Percentiles rank a stretch among this genome's conserved stretches.
Evolutionary conservation across 2,888 invertebrate genomes (phyloP).

Genomic region (Dasypogon diadema): DNA sequence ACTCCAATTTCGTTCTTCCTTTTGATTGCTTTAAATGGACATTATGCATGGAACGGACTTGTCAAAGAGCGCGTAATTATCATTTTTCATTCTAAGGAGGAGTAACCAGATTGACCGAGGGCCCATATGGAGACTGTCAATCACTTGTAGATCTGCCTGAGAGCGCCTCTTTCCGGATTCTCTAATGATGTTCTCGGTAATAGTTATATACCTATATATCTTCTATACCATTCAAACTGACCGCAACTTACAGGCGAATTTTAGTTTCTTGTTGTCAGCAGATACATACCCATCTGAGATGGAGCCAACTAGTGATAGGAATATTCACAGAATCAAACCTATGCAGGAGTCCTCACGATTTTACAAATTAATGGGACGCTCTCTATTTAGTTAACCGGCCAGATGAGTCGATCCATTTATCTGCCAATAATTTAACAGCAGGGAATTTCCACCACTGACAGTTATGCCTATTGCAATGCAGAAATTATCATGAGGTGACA

Average conservation of each 20-base stretch:
- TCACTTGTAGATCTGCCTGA: constrained; percentile 5
- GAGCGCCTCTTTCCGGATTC: constrained; percentile 41
- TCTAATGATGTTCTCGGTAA: constrained; percentile 44
- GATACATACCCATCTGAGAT: constrained; percentile 17
- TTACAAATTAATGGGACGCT: constrained; percentile 49
- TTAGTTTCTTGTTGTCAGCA: constrained; percentile 37
- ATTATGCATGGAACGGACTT: constrained; percentile 20
- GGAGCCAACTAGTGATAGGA: constrained; percentile 3
- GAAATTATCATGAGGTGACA: constrained; percentile 46
- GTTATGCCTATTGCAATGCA: constrained; percentile 47
- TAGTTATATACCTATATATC: neutral
- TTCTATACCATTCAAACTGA: constrained; percentile 30
- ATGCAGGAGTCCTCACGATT: constrained; percentile 43
- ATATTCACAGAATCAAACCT: constrained; percentile 11
- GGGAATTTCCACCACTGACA: constrained; percentile 42
- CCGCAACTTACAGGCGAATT: constrained; percentile 2
- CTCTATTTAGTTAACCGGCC: constrained; percentile 40
- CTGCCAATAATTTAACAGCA: constrained; percentile 49
- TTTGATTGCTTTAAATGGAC: constrained; percentile 42
- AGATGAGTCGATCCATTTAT: constrained; percentile 49
- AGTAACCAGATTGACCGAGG: constrained; percentile 18
- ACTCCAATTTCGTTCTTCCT: constrained; percentile 16
- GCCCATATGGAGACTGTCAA: constrained; percentile 41
- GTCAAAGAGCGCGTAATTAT: constrained; percentile 42
- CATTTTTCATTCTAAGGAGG: constrained; percentile 37